Evolutionary conservation across 1,140 invertebrate genomes (phyloP), one percentile per base, ranked within the genome.

Genomic region (Drosophila lowei): DNA sequence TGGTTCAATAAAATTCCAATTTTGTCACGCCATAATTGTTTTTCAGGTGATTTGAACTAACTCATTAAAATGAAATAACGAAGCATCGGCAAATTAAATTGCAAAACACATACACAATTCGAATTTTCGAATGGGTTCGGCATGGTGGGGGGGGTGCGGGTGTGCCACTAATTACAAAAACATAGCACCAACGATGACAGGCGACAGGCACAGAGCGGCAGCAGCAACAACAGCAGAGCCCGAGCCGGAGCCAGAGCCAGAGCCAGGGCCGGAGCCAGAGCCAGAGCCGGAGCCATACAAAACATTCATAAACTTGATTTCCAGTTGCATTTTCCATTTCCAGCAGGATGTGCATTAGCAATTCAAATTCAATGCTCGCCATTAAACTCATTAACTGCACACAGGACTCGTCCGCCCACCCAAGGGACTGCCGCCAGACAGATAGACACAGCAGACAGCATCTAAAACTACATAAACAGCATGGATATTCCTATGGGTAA

Each of bases 371-470:
- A 77, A 77, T 89, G 79, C 65, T 60, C 63, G 63, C 79, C 78
- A 88, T 89, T 88, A 88, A 88, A 88, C 83, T 89, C 83, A 88
- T 88, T 88, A 88, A 89, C 84, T 83, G 72, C 83, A 88, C 84
- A 88, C 23, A 59, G 53, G 49, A 49, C 54, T 58, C 60, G 54
- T 47, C 30, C 60, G 25, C 15, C 23, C 43, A 41, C 43, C 61
- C 15, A 25, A 21, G 54, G 60, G 63, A 13, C 53, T 41, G 34
- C 42, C 57, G 34, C 42, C 57, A 53, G 25, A 16, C 34, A 25
- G 46, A 13, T 18, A 13, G 46, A 30, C 43, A 59, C 3, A 38
- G 1, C 34, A 38, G 11, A 38, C 13, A 28, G 41, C 53, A 72
- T 44, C 54, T 42, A 71, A 62, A 70, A 58, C 65, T 59, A 44